A percentile compares a stretch with the other conserved stretches of the same genome.
phyloP scores from a whole-genome alignment of 2,888 invertebrate species.

The Branchipolynoe longqiensis region DNA sequence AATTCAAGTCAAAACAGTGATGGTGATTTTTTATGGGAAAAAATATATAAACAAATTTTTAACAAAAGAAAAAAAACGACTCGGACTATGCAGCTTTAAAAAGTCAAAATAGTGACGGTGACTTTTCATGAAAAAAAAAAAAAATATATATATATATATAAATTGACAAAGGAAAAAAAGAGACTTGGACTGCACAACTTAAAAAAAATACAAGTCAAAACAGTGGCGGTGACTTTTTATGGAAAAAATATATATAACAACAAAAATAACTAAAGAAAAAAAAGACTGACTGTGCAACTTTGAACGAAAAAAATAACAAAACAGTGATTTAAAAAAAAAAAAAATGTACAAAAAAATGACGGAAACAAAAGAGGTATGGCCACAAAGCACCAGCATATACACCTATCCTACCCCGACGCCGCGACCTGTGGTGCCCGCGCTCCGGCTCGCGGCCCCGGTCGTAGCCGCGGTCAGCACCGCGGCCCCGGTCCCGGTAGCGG shows the following conservation, averaged over 20 bases:
- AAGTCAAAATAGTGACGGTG: neutral
- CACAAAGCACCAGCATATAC: conserved; percentile 53
- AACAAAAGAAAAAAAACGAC: neutral
- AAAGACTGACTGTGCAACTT: neutral
- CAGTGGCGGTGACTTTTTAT: no score
- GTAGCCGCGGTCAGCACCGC: conserved; percentile 67
- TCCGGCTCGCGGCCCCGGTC: conserved; percentile 73
- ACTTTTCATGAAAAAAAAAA: no score
- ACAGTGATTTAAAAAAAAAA: no score
- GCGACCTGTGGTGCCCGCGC: conserved; percentile 69
- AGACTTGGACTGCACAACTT: no score
- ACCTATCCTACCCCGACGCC: conserved; percentile 65
- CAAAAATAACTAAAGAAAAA: neutral
- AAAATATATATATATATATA: no score
- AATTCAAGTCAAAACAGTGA: neutral
- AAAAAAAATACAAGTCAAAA: no score
- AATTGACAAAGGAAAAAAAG: no score
- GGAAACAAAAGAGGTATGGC: conserved; percentile 6
- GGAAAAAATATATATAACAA: neutral
- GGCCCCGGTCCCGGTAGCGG: conserved; percentile 59
- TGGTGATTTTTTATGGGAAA: neutral
- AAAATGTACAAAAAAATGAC: neutral
- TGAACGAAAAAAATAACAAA: neutral
- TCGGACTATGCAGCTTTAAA: neutral
- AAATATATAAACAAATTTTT: neutral